Evolutionary conservation across 2,113 vertebrate genomes (phyloP), one percentile per base, ranked within the genome.

Genomic region (Formicarius rufipectus): DNA sequence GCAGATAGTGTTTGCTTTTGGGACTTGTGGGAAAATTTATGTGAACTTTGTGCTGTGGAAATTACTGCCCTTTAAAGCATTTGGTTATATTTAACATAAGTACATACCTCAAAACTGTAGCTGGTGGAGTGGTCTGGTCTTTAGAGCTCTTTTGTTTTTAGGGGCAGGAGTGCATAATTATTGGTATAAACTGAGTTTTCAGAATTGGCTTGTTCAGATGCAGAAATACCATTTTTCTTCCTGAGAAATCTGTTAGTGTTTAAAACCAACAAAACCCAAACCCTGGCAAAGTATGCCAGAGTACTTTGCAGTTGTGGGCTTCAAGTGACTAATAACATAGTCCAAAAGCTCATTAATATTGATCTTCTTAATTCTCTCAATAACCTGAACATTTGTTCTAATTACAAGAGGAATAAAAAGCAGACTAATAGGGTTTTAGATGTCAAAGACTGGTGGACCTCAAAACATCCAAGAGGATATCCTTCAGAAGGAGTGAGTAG

Each of bases 1-100:
- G 45, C 83, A 94, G 90, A 87, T 73, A 62, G 67, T 96, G 82
- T 97, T 97, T 97, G 93, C 91, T 12, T 93, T 97, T 89, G 66
- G 49, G 86, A 56, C 21, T 92, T 40, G 62, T 7, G 87, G 86
- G 90, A 58, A 77, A 95, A 97, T 95, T 76, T 62, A 59, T 89
- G 86, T 94, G 66, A 90, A 96, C 96, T 95, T 83, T 81, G 87
- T 83, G 93, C 45, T 67, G 30, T 62, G 47, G 49, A 63, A 89
- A 87, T n/a, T 11, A 1, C 60, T 95, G 66, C 30, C 85, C n/a
- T 96, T 97, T 97, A 90, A 56, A 85, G 72, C 71, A 95, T 86
- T 84, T 93, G 84, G 84, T 75, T 90, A 20, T 83, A 55, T 85
- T 87, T 55, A 67, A 89, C 66, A 64, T 18, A 71, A 35, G 27